Evolutionary conservation across 2,797 vertebrate genomes (phyloP), one percentile per base, ranked within the genome.

Genomic region (Gastrophryne carolinensis): DNA sequence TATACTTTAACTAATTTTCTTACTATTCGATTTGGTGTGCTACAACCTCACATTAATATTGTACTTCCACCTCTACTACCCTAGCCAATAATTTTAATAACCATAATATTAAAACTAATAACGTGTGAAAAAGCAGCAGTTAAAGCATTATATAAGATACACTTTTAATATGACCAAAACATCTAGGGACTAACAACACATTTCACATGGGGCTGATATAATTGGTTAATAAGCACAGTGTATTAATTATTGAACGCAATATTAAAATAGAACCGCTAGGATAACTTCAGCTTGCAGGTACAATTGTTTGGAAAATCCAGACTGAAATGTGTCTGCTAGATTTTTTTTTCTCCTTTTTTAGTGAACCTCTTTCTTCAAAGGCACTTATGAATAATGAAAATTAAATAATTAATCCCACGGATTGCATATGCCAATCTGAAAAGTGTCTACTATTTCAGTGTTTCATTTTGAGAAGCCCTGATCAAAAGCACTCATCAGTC

Each of bases 401-500:
- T 80, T 87, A 89, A 91, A 92, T 91, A 90, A 79, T 72, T 67
- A 72, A 91, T 89, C 89, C 84, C 88, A 85, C 80, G 81, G 72
- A 81, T 73, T 87, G 85, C 80, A 84, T 85, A 88, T 88, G 81
- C 84, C 83, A 86, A 83, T 86, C 86, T 86, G 89, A 90, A 90
- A 84, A 89, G 86, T 84, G 84, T 84, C 80, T 88, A 83, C 84
- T 83, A 84, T 90, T 88, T 83, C 81, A 85, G 86, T 82, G 86
- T 86, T 88, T 87, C 83, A 84, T 83, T 87, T 86, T 83, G 80
- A 83, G 87, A 83, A 88, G 86, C 80, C 72, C 82, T 89, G 89
- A 93, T 93, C 91, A 91, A 92, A 91, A 87, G 84, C 87, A 88
- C 85, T 89, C 87, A 92, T 92, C 91, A 89, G 84, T 85, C 87